A percentile compares a stretch with the other conserved stretches of the same genome.
phyloP scores from a whole-genome alignment of 1,140 invertebrate species.

The Aphelenchoides besseyi region DNA sequence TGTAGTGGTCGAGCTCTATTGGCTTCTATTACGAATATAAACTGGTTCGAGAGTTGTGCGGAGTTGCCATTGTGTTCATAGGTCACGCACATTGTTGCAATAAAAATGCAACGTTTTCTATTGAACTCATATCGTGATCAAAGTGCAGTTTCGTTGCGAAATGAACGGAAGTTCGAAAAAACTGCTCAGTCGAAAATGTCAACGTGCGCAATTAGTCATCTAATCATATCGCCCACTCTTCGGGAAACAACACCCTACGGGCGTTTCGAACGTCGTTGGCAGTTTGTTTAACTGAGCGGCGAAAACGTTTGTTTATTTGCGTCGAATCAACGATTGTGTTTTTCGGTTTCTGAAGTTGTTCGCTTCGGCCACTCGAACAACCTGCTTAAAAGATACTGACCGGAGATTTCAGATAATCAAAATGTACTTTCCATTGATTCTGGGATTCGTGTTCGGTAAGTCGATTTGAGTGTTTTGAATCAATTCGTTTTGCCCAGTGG shows the following conservation, averaged over 20 bases:
- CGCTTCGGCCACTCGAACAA: too few relatives aligned
- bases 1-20: too few relatives aligned
- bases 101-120: too few relatives aligned
- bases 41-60: too few relatives aligned
- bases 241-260: neutral
- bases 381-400: too few relatives aligned
- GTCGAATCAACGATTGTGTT: too few relatives aligned
- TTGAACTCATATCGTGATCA: neutral
- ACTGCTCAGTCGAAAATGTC: too few relatives aligned
- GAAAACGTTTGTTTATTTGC: neutral
- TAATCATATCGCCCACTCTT: neutral
- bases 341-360: too few relatives aligned
- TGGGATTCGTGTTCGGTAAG: neutral
- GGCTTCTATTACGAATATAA: too few relatives aligned
- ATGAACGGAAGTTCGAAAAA: neutral
- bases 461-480: neutral
- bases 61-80: too few relatives aligned
- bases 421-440: too few relatives aligned
- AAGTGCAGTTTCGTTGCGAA: neutral
- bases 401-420: neutral
- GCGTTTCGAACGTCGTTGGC: neutral
- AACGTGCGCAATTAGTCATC: neutral
- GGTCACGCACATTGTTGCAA: too few relatives aligned
- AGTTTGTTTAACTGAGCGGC: neutral
- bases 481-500: neutral